Evolutionary conservation across 2,888 invertebrate species (phyloP).

Genomic region (Drosophila nr. medialis): DNA sequence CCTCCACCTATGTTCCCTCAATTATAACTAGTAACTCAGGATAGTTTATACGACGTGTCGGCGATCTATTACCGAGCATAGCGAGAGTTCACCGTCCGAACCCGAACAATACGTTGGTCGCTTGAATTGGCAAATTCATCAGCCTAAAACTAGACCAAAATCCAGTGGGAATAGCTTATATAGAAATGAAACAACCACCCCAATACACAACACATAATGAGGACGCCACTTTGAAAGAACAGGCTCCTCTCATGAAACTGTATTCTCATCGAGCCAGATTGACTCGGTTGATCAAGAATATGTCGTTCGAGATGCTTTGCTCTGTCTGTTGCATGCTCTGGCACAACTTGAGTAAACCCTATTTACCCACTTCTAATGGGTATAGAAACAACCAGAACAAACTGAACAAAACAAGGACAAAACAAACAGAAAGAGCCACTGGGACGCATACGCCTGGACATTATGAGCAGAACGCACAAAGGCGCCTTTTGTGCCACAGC

Average conservation of each 20-base stretch:
- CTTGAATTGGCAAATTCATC: too few relatives aligned
- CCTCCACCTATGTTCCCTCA: too few relatives aligned
- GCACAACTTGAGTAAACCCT: background rate
- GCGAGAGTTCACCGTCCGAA: too few relatives aligned
- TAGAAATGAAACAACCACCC: too few relatives aligned
- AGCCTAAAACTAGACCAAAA: too few relatives aligned
- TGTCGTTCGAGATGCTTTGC: background rate
- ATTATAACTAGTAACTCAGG: too few relatives aligned
- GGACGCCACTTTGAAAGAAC: background rate
- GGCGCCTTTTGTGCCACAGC: slow-evolving; percentile 13
- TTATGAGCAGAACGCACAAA: slow-evolving; percentile 18
- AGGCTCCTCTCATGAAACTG: background rate
- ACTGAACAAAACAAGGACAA: slow-evolving; percentile 21
- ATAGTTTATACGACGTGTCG: too few relatives aligned
- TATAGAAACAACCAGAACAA: slow-evolving; percentile 43
- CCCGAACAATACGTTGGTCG: too few relatives aligned
- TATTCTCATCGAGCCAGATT: background rate
- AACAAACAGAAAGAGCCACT: slow-evolving; percentile 47
- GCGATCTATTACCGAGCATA: too few relatives aligned
- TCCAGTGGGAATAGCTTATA: too few relatives aligned
- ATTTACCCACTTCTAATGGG: background rate
- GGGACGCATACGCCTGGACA: slow-evolving; percentile 31
- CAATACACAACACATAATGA: background rate
- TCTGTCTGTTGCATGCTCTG: background rate
- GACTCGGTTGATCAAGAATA: background rate